These are phyloP conservation scores for Carassius carassius DNA, from an alignment of 2,113 vertebrate genomes.

Conservation along the genomic window DNA sequence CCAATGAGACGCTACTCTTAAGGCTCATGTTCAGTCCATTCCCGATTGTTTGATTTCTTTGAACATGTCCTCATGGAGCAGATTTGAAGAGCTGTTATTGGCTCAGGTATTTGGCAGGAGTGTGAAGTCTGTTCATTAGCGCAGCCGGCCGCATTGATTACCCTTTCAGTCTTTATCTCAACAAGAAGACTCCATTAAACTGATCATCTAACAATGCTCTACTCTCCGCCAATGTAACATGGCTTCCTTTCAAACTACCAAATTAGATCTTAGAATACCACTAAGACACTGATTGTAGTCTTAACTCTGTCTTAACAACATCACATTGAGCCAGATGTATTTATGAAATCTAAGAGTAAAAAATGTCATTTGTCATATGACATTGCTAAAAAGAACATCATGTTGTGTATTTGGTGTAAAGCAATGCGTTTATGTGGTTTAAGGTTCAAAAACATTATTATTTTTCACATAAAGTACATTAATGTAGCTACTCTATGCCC, in stretches of 20 bases:
- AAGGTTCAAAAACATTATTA: no score
- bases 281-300: background rate
- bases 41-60: conserved; percentile 27
- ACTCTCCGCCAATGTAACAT: background rate
- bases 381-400: no score
- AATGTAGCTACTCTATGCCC: no score
- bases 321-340: no score
- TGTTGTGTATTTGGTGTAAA: no score
- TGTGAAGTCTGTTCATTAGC: conserved; percentile 39
- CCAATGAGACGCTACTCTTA: background rate
- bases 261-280: background rate
- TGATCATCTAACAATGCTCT: conserved; percentile 28
- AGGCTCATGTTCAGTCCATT: background rate
- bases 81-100: conserved; percentile 16
- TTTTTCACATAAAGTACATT: no score
- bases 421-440: no score
- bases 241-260: background rate
- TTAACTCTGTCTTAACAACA: no score
- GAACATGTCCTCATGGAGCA: conserved; percentile 18
- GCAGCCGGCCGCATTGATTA: conserved; percentile 21
- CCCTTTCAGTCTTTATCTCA: conserved; percentile 48
- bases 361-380: no score
- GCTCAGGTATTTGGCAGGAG: conserved; percentile 35
- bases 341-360: no score
- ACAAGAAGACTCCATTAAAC: conserved; percentile 45